Conservation (phyloP, 2,888 invertebrate species). For the Onchidella celtica region DNA sequence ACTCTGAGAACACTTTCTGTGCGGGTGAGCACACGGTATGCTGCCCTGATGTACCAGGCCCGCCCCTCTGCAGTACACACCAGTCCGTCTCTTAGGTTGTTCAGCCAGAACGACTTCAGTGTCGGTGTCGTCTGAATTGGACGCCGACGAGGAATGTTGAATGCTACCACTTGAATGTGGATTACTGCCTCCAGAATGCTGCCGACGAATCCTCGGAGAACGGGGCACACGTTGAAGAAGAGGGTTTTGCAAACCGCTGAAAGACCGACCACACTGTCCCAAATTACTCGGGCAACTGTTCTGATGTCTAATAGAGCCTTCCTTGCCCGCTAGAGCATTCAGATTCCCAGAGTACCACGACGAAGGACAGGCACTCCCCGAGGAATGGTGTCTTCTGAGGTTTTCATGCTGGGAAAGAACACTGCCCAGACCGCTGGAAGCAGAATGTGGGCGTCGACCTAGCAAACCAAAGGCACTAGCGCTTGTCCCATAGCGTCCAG, state of each 20-base stretch:
- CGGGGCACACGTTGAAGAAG: not conserved
- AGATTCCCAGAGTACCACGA: conserved; percentile 17
- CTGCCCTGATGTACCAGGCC: conserved; percentile 46
- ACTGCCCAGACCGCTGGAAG: conserved; percentile 5
- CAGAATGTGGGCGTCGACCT: conserved; percentile 3
- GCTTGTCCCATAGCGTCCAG: not conserved
- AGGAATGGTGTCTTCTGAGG: conserved; percentile 35
- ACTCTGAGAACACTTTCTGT: conserved; percentile 3
- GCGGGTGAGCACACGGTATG: conserved; percentile 31
- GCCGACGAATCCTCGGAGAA: not conserved
- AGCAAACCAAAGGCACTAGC: not conserved
- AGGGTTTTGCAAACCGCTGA: not conserved
- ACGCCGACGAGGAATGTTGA: conserved; percentile 25
- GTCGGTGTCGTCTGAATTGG: conserved; percentile 36
- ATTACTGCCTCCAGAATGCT: not conserved
- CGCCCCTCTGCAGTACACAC: conserved; percentile 11
- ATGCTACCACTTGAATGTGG: conserved; percentile 18
- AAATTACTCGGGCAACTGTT: conserved; percentile 43
- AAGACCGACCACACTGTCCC: not conserved
- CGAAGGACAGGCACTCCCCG: not conserved
- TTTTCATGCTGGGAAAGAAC: conserved; percentile 17
- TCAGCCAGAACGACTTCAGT: not conserved
- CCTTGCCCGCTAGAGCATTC: not conserved
- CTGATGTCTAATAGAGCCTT: conserved; percentile 8
- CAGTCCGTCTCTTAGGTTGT: not conserved